Conservation (phyloP, 2,888 invertebrate genomes). For the Aphidius colemani region DNA sequence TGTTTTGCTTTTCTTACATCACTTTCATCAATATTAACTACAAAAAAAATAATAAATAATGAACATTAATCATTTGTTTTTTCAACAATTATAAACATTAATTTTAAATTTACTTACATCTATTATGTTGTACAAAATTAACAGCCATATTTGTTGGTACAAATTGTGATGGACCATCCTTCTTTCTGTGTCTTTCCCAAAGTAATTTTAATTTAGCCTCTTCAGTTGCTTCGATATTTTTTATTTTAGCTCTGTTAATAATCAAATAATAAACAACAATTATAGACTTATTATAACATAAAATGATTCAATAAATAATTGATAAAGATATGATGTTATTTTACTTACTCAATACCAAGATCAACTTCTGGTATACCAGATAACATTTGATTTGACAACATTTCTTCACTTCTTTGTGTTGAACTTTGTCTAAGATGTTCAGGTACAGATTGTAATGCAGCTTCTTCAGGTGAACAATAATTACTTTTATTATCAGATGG, state of each 20-base stretch:
- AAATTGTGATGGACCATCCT: conserved; percentile 91
- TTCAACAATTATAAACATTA: conserved; percentile 11
- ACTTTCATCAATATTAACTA: conserved; percentile 84
- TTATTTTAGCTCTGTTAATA: conserved; percentile 81
- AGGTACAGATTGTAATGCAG: conserved; percentile 86
- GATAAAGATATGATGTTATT: conserved; percentile 18
- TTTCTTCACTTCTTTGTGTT: conserved; percentile 91
- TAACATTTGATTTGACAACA: conserved; percentile 99
- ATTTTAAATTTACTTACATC: conserved; percentile 69
- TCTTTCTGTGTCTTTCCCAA: conserved; percentile 87
- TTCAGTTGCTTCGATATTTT: conserved; percentile 98
- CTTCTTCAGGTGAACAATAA: conserved; percentile 87
- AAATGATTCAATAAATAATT: neutral
- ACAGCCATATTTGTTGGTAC: conserved; percentile 98
- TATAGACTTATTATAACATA: too few relatives aligned
- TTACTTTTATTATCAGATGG: conserved; percentile 60
- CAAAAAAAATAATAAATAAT: conserved; percentile 39
- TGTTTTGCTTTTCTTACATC: conserved; percentile 67
- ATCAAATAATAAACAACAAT: conserved; percentile 15
- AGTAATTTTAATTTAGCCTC: conserved; percentile 93
- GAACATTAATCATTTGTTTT: conserved; percentile 16
- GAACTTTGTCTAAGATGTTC: conserved; percentile 86
- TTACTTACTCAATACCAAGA: conserved; percentile 87
- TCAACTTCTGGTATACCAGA: conserved; percentile 99
- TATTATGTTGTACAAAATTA: conserved; percentile 96